phyloP scores from a whole-genome alignment of 2,888 invertebrate genomes.

The Acleris sparsana region DNA sequence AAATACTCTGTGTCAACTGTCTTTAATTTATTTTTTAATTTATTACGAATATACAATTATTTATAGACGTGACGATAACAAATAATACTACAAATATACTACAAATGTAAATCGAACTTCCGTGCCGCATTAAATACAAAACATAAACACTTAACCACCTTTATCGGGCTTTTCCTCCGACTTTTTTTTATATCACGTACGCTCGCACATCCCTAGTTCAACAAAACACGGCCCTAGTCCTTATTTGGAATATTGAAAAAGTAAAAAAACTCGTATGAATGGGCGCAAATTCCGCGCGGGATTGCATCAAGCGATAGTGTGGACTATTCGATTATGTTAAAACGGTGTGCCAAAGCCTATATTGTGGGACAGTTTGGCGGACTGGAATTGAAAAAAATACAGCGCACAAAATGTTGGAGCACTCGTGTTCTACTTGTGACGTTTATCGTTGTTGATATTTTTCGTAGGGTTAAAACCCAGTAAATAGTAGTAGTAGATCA shows the following conservation, averaged over 20 bases:
- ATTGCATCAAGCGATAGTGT: slow-evolving; percentile 28
- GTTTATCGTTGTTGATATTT: no score
- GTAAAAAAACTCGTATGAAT: slow-evolving; percentile 26
- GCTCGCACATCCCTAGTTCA: slow-evolving; percentile 14
- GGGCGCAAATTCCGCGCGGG: slow-evolving; percentile 12
- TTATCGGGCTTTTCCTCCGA: neutral
- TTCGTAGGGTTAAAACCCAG: no score
- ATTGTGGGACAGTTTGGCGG: slow-evolving; percentile 10
- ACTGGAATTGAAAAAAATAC: neutral
- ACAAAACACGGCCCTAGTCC: slow-evolving; percentile 16
- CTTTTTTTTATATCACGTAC: neutral
- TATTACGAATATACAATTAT: no score
- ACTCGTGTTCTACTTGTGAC: neutral
- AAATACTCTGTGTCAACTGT: no score
- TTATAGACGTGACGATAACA: no score
- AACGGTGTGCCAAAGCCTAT: slow-evolving; percentile 12
- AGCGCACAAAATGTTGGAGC: neutral
- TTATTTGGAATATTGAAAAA: slow-evolving; percentile 24
- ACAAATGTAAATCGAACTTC: no score
- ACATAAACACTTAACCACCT: neutral
- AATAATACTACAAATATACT: no score
- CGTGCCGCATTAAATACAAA: no score
- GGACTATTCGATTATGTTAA: slow-evolving; percentile 26
- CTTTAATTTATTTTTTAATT: no score
- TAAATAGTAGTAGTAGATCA: no score